Evolutionary conservation across 1,140 invertebrate species (phyloP).

Genomic region (Nymphalis io): DNA sequence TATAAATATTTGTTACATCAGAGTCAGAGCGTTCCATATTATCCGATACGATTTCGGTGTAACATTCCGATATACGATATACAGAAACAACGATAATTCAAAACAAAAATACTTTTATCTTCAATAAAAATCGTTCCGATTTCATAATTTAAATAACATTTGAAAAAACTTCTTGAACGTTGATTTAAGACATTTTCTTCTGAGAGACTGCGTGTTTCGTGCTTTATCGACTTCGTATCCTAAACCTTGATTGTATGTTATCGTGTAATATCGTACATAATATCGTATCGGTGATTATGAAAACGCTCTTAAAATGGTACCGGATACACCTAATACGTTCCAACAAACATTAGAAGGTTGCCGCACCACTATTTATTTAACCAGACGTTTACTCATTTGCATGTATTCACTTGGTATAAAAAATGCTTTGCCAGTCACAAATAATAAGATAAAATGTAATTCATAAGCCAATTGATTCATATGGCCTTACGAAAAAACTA

Average conservation of each 20-base stretch:
- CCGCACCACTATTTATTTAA: constrained; percentile 43
- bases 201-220: no score
- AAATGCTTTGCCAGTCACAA: background rate
- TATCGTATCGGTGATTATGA: constrained; percentile 1
- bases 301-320: constrained; percentile 47
- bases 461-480: no score
- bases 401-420: constrained; percentile 6
- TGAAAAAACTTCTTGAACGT: no score
- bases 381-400: constrained; percentile 35
- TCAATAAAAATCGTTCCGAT: no score
- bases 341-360: constrained; percentile 59
- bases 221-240: no score
- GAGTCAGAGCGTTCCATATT: constrained; percentile 21
- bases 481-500: no score
- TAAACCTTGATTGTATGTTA: background rate
- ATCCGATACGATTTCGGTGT: background rate
- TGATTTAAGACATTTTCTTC: no score
- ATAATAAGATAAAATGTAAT: background rate
- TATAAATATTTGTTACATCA: constrained; percentile 53
- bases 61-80: background rate
- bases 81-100: background rate
- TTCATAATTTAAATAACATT: no score
- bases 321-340: constrained; percentile 60
- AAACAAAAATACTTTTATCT: no score
- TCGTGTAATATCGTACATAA: background rate